phyloP scores from a whole-genome alignment of 2,888 invertebrate genomes.

The Cartodere bifasciata region DNA sequence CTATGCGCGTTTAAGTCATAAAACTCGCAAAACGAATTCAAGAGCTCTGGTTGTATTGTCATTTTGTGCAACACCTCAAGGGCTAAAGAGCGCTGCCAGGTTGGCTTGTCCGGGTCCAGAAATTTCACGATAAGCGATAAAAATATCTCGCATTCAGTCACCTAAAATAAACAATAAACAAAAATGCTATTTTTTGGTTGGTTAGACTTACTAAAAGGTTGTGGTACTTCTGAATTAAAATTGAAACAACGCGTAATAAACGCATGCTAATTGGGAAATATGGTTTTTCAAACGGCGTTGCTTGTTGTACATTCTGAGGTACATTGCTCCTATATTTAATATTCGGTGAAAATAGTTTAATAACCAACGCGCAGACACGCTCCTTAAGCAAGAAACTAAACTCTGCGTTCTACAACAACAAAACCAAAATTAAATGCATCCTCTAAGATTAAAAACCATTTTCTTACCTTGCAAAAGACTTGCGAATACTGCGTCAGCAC shows the following conservation, averaged over 20 bases:
- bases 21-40: conserved; percentile 85
- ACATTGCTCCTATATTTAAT: conserved; percentile 71
- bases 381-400: conserved; percentile 92
- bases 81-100: conserved; percentile 92
- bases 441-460: background rate
- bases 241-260: conserved; percentile 79
- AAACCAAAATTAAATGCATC: background rate
- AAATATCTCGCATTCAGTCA: conserved; percentile 98
- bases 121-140: conserved; percentile 93
- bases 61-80: conserved; percentile 93
- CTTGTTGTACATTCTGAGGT: conserved; percentile 47
- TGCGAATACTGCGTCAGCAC: conserved; percentile 77
- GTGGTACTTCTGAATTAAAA: conserved; percentile 89
- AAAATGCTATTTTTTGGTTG: background rate
- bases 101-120: conserved; percentile 90
- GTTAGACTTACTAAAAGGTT: conserved; percentile 58
- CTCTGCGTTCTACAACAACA: conserved; percentile 68
- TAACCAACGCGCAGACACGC: conserved; percentile 95
- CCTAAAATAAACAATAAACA: conserved; percentile 36
- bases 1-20: conserved; percentile 93
- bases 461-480: conserved; percentile 66
- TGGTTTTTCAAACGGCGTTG: conserved; percentile 70
- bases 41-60: conserved; percentile 73
- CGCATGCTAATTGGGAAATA: conserved; percentile 96
- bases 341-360: conserved; percentile 95